Evolutionary conservation across 2,888 invertebrate species (phyloP).

Genomic region (Ormia ochracea): DNA sequence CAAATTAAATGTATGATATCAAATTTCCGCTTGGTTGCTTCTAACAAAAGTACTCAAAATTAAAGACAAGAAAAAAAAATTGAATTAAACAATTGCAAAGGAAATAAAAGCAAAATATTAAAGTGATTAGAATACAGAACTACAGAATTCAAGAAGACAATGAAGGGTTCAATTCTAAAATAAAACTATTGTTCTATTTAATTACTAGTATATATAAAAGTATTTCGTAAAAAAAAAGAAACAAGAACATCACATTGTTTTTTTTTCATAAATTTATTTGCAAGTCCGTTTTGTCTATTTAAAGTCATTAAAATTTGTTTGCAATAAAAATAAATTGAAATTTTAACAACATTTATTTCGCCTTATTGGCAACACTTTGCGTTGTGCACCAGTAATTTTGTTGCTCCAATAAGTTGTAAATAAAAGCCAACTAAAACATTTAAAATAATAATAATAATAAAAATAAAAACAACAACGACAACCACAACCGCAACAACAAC

Average conservation of each 20-base stretch:
- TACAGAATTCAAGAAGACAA: not conserved
- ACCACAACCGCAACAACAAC: constrained; percentile 34
- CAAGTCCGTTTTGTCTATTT: constrained; percentile 9
- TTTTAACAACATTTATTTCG: constrained; percentile 47
- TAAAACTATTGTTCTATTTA: not conserved
- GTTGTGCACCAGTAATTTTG: constrained; percentile 66
- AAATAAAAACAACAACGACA: no score
- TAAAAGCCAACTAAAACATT: constrained; percentile 51
- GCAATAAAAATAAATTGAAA: constrained; percentile 31
- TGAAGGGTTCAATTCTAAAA: constrained; percentile 16
- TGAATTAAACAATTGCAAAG: not conserved
- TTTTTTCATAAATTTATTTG: not conserved
- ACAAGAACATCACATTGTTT: not conserved
- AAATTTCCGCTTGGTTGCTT: constrained; percentile 24
- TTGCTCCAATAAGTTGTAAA: constrained; percentile 64
- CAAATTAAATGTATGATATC: not conserved
- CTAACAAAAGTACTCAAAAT: not conserved
- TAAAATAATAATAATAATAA: no score
- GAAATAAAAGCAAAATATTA: not conserved
- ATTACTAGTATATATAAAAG: not conserved
- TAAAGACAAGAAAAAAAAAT: not conserved
- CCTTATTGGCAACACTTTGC: constrained; percentile 63
- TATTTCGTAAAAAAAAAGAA: not conserved
- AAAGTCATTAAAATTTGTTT: constrained; percentile 22
- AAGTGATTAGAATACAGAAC: constrained; percentile 9